These are phyloP conservation scores for Magallana ariakensis DNA, from an alignment of 1,140 invertebrate species.

Conservation along the genomic window DNA sequence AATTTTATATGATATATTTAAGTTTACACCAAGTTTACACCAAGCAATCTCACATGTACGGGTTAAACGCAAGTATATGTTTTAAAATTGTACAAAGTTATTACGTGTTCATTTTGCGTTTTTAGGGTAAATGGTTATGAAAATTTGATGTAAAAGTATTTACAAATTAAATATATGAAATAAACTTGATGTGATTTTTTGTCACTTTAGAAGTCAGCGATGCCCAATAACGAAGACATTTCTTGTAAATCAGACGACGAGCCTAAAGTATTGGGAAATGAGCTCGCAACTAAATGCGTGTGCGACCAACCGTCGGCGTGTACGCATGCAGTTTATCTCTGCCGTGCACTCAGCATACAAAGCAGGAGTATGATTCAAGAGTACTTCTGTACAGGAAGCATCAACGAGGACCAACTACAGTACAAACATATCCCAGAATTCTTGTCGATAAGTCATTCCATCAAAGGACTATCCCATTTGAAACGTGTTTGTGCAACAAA, in stretches of 20 bases:
- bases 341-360: neutral
- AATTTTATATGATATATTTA: too few relatives aligned
- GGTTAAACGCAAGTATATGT: too few relatives aligned
- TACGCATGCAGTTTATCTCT: neutral
- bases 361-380: neutral
- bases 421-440: neutral
- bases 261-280: neutral
- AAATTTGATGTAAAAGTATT: too few relatives aligned
- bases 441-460: neutral
- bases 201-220: too few relatives aligned
- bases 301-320: neutral
- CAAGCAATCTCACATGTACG: too few relatives aligned
- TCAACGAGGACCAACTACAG: neutral
- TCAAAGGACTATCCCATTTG: neutral
- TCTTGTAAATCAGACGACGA: neutral
- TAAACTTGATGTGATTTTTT: too few relatives aligned
- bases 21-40: too few relatives aligned
- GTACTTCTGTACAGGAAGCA: constrained; percentile 26
- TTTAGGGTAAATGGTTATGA: too few relatives aligned
- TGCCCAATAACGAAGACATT: too few relatives aligned
- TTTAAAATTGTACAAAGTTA: too few relatives aligned
- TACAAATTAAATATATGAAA: too few relatives aligned
- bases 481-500: neutral
- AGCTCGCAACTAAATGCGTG: neutral
- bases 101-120: too few relatives aligned